Conservation (phyloP, 2,888 invertebrate species). For the Nasonovia ribisnigri region DNA sequence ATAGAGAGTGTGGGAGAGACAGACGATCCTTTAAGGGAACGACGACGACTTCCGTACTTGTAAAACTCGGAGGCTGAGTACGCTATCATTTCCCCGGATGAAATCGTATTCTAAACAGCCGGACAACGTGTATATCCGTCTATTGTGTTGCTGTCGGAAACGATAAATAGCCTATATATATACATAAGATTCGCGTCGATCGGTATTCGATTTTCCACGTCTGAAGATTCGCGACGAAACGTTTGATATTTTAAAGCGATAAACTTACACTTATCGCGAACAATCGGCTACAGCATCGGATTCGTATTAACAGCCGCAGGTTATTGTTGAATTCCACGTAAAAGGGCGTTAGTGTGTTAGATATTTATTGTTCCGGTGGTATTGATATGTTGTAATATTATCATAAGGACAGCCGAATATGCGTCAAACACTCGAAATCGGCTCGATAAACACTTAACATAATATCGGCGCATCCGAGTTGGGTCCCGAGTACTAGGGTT, state of each 20-base stretch:
- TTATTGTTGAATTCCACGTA: too few relatives aligned
- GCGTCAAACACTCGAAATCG: not conserved
- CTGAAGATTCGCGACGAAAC: not conserved
- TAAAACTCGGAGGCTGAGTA: not conserved
- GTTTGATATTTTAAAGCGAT: not conserved
- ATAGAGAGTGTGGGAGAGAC: not conserved
- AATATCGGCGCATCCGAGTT: too few relatives aligned
- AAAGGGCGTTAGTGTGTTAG: too few relatives aligned
- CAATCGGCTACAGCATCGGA: not conserved
- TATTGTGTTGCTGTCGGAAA: not conserved
- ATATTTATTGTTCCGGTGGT: too few relatives aligned
- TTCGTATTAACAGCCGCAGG: not conserved
- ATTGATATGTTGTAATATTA: not conserved
- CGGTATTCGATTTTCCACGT: not conserved
- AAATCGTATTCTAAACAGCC: slow-evolving; percentile 4
- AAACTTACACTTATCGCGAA: not conserved
- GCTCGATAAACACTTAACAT: not conserved
- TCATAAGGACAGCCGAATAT: too few relatives aligned
- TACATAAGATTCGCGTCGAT: not conserved
- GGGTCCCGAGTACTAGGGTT: too few relatives aligned
- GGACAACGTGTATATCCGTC: not conserved
- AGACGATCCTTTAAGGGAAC: slow-evolving; percentile 36
- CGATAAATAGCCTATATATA: not conserved
- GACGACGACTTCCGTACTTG: not conserved
- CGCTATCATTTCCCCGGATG: not conserved